A percentile compares a stretch with the other conserved stretches of the same genome.
phyloP scores from a whole-genome alignment of 1,140 invertebrate species.

The Brachionus angularis region DNA sequence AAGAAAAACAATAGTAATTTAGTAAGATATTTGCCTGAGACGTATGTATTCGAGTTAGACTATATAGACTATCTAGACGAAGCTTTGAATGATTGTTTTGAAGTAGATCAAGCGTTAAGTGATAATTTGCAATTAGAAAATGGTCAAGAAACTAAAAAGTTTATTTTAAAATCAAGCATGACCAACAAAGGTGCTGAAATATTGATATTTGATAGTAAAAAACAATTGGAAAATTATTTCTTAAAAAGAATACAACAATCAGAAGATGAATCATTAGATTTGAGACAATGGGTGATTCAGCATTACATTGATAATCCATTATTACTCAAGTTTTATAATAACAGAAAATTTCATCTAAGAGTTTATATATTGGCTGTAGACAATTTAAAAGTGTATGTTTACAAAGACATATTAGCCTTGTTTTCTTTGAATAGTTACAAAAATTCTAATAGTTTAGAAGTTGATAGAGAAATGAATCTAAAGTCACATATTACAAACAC shows the following conservation, averaged over 20 bases:
- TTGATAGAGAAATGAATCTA: not conserved
- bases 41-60: conserved; percentile 15
- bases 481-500: conserved; percentile 29
- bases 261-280: conserved; percentile 25
- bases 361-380: conserved; percentile 13
- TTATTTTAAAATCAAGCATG: conserved; percentile 35
- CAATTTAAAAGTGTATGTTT: conserved; percentile 31
- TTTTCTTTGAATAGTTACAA: conserved; percentile 10
- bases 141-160: not conserved
- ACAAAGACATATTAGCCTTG: conserved; percentile 18
- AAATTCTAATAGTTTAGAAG: not conserved
- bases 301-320: conserved; percentile 13
- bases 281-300: conserved; percentile 37
- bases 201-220: conserved; percentile 27
- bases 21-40: conserved; percentile 13
- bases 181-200: conserved; percentile 25
- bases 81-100: conserved; percentile 26
- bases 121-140: not conserved
- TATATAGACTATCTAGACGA: conserved; percentile 32
- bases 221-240: conserved; percentile 17
- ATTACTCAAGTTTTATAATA: not conserved
- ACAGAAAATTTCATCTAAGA: conserved; percentile 40
- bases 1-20: not conserved
- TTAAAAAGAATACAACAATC: not conserved
- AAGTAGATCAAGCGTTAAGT: not conserved